Percentiles rank a stretch among this genome's conserved stretches.
Conservation (phyloP, 2,797 vertebrate genomes). For the Uromys caudimaculatus region DNA sequence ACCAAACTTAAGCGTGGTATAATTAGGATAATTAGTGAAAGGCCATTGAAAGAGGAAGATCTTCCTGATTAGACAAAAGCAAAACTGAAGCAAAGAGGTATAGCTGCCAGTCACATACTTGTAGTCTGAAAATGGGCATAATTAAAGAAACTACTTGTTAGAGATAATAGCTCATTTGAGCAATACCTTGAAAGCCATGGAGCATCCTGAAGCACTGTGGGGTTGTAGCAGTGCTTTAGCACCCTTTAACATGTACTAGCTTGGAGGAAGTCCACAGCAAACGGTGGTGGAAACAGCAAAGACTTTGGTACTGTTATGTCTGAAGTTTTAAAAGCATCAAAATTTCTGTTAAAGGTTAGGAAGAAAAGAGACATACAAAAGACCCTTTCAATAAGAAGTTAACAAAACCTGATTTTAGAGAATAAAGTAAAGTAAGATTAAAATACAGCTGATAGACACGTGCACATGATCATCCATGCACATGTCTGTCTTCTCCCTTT, state of each 20-base stretch:
- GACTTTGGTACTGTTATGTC: neutral
- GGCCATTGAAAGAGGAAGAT: neutral
- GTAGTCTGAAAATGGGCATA: neutral
- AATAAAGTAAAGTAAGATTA: neutral
- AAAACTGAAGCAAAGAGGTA: neutral
- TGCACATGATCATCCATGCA: accelerated
- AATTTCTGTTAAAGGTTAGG: neutral
- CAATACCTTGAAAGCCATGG: neutral
- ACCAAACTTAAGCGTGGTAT: neutral
- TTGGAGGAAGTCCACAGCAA: neutral
- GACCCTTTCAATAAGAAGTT: neutral
- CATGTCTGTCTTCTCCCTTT: neutral
- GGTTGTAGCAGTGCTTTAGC: neutral
- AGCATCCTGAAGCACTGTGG: neutral
- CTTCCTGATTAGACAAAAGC: neutral
- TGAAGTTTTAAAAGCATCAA: constrained; percentile 3
- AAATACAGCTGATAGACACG: neutral
- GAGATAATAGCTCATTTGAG: neutral
- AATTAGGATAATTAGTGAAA: neutral
- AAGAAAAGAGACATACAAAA: constrained; percentile 15
- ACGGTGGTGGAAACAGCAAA: neutral
- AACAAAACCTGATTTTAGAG: neutral
- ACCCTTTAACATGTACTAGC: neutral
- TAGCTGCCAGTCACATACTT: neutral
- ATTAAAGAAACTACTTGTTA: neutral